Evolutionary conservation across 1,140 invertebrate genomes (phyloP), one percentile per base, ranked within the genome.

Genomic region (Euwallacea similis): DNA sequence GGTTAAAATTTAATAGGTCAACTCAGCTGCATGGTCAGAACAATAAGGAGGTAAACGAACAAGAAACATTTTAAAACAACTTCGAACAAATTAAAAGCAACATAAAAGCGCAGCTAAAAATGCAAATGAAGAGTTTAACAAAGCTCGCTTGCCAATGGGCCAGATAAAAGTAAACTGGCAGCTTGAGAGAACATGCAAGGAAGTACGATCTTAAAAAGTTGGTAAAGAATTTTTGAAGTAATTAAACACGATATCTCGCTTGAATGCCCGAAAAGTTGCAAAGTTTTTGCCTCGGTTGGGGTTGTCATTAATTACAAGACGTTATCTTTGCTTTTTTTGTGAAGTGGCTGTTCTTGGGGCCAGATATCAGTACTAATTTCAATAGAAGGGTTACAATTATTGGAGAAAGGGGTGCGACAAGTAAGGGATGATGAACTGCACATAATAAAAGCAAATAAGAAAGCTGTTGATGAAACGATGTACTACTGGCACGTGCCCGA

Each of bases 201-300:
- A 13, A 54, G 46, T 42, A n/a, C 47, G 66, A 61, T 69, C 47
- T 69, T 69, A 69, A 69, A 69, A 60, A 43, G 60, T 60, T 47
- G 15, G 7, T 33, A 33, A 58, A 21, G 64, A 66, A 66, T 66
- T 66, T 65, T 66, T 66, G 53, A 66, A 56, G 50, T 66, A 66
- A 66, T 66, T 66, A 66, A 42, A 66, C 64, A 66, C 54, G 64
- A 55, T 66, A 66, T 56, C 16, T 58, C 42, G 64, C 64, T 56
- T 41, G 64, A 66, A 66, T 56, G 54, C 64, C 54, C 56, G 54
- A 56, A 21, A 66, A 66, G 46, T 66, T 66, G 41, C 42, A 13
- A 66, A 58, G 6, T 43, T 58, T 16, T 56, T 58, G 43, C 33
- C 13, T 41, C 64, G 16, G n/a, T 8, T 54, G 44, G 41, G 63